Evolutionary conservation across 2,113 vertebrate species (phyloP), one percentile per base, ranked within the genome.

Genomic region (Cottus gobio): DNA sequence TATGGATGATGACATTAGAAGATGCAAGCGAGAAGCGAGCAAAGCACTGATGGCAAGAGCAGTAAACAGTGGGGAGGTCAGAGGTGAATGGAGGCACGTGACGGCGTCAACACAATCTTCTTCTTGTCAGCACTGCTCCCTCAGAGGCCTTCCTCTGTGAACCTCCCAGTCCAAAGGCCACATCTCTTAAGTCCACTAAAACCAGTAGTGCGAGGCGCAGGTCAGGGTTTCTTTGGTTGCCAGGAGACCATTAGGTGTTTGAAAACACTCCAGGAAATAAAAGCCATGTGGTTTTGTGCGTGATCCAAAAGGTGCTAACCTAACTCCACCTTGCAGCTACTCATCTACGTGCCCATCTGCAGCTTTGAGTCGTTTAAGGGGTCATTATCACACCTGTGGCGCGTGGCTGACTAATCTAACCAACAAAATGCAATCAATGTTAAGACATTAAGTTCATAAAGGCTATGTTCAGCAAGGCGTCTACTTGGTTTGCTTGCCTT

Each of bases 91-190:
- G 44, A 63, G 39, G 63, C 48, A 13, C 16, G 3, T 65, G 50
- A 76, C 54, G 64, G 22, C 66, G 74, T 67, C 48, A 87, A 20
- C 39, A 74, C 28, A 65, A 83, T 75, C 80, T 65, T 61, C 60
- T 20, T 28, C 54, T 52, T 12, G 70, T 70, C 36, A 61, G 60
- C 56, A 22, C 46, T 61, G 67, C 78, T 76, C 77, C 72, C 56
- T 71, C 48, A 12, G 26, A 69, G 48, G 65, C 56, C 69, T 75
- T 28, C 75, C 75, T 75, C 37, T 34, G 57, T 24, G 24, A 77
- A 46, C 60, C 36, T 34, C 58, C 31, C 6, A 28, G 0, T 75
- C 65, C 79, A 83, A 80, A 83, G 73, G 67, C 28, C 72, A 50
- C 36, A 8, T 65, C 61, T 54, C 50, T 57, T 71, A n/a, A 31